Percentiles rank a stretch among this genome's conserved stretches.
Evolutionary conservation across 2,113 vertebrate species (phyloP).

Genomic region (Cranoglanis bouderius): DNA sequence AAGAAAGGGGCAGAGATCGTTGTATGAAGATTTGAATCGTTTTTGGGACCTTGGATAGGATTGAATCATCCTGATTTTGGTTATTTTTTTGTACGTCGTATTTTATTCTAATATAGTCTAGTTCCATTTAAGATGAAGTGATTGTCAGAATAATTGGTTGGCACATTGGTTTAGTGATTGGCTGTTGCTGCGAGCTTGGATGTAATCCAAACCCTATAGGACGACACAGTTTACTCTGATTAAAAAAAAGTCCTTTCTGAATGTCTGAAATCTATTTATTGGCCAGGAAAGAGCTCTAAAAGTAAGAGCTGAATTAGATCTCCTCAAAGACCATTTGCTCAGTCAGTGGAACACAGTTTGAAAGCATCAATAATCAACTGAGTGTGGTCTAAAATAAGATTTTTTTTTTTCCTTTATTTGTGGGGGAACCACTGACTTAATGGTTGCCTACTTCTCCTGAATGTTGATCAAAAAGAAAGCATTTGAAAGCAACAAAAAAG

Average conservation of each 20-base stretch:
- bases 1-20: neutral
- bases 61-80: slow-evolving; percentile 16
- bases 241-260: slow-evolving; percentile 2
- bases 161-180: slow-evolving; percentile 28
- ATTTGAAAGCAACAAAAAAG: slow-evolving; percentile 36
- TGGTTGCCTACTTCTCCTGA: slow-evolving; percentile 32
- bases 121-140: slow-evolving; percentile 44
- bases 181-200: slow-evolving; percentile 45
- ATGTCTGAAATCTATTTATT: slow-evolving; percentile 45
- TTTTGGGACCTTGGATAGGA: slow-evolving; percentile 23
- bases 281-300: slow-evolving; percentile 26
- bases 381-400: slow-evolving; percentile 51
- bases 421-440: slow-evolving; percentile 40
- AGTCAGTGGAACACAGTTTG: slow-evolving; percentile 45
- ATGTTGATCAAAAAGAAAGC: slow-evolving; percentile 35
- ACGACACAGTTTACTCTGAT: slow-evolving; percentile 35
- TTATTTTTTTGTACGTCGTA: neutral
- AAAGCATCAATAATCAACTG: slow-evolving; percentile 45
- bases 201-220: slow-evolving; percentile 49
- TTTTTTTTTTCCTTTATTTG: slow-evolving; percentile 33
- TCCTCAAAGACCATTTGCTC: slow-evolving; percentile 48
- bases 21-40: slow-evolving; percentile 27
- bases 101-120: slow-evolving; percentile 21
- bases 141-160: slow-evolving; percentile 28
- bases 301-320: slow-evolving; percentile 41